Conservation (phyloP, 2,113 vertebrate species). For the Scytalopus superciliaris region DNA sequence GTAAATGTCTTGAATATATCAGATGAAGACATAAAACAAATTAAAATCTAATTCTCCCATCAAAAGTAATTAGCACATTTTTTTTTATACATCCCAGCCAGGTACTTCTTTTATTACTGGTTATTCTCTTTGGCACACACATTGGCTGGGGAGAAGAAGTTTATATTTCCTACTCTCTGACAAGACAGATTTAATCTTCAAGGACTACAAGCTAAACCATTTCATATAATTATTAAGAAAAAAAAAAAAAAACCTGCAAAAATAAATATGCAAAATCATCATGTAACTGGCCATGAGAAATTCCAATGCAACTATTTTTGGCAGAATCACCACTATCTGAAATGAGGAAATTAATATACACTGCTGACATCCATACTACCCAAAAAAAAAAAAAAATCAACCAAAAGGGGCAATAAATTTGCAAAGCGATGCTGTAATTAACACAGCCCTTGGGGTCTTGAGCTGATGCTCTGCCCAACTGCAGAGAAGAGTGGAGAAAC, state of each 20-base stretch:
- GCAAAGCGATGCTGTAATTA: neutral
- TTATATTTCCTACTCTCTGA: neutral
- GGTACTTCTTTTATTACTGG: neutral
- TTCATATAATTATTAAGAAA: neutral
- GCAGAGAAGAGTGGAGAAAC: neutral
- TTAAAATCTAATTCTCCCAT: constrained; percentile 14
- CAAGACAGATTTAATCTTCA: neutral
- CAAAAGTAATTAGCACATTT: neutral
- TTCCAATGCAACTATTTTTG: neutral
- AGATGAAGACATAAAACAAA: constrained; percentile 29
- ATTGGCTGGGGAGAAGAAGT: neutral
- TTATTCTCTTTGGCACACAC: neutral
- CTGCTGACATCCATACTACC: neutral
- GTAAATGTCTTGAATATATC: neutral
- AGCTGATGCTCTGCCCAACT: neutral
- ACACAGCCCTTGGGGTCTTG: neutral
- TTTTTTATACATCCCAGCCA: neutral
- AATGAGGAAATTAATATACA: neutral
- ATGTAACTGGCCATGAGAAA: neutral
- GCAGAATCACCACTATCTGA: neutral
- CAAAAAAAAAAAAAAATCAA: neutral
- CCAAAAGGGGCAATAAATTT: neutral
- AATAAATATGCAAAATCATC: neutral
- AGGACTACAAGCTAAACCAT: neutral
- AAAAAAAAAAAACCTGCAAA: neutral